Conservation (phyloP, 1,140 invertebrate genomes). For the Diorhabda elongata region DNA sequence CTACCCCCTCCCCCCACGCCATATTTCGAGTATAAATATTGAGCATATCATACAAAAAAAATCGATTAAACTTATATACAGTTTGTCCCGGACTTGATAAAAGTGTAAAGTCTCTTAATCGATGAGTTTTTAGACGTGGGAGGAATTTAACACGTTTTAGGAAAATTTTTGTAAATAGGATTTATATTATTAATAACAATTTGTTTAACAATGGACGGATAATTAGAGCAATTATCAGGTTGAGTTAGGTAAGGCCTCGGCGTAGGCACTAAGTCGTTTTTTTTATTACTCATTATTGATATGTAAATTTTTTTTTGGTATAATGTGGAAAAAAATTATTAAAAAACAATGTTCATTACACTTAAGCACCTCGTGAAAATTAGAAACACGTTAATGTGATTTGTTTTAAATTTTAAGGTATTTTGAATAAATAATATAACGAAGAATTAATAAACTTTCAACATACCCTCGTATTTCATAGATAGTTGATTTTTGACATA, state of each 20-base stretch:
- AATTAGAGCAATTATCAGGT: constrained; percentile 20
- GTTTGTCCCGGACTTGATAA: neutral
- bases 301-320: too few relatives aligned
- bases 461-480: too few relatives aligned
- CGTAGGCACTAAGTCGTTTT: neutral
- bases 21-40: neutral
- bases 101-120: neutral
- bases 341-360: too few relatives aligned
- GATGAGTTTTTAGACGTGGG: neutral
- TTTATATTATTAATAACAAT: constrained; percentile 9
- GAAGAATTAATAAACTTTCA: too few relatives aligned
- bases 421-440: too few relatives aligned
- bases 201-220: constrained; percentile 22
- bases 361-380: too few relatives aligned
- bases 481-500: too few relatives aligned
- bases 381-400: too few relatives aligned
- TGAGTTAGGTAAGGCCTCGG: neutral
- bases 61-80: constrained; percentile 5
- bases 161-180: constrained; percentile 10
- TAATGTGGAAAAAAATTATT: too few relatives aligned
- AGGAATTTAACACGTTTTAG: neutral
- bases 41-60: neutral
- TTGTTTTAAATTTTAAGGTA: too few relatives aligned
- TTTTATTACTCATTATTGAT: neutral
- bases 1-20: too few relatives aligned